Evolutionary conservation across 2,113 vertebrate genomes (phyloP).

Genomic region (Siniperca chuatsi): DNA sequence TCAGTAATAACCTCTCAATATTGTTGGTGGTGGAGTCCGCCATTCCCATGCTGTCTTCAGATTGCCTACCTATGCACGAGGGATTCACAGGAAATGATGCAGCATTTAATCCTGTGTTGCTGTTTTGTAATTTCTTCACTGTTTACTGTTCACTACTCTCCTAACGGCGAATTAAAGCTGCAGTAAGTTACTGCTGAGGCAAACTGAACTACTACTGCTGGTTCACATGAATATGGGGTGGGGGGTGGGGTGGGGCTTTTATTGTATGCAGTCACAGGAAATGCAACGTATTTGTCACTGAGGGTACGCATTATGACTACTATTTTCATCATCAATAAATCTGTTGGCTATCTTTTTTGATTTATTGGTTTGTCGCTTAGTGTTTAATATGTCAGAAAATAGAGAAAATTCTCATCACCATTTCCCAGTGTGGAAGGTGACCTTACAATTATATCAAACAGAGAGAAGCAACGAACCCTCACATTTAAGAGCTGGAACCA

Average conservation of each 20-base stretch:
- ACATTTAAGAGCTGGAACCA: no score
- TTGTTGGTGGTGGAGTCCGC: not conserved
- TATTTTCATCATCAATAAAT: not conserved
- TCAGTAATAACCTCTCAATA: not conserved
- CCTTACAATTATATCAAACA: not conserved
- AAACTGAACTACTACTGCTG: not conserved
- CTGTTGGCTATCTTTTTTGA: not conserved
- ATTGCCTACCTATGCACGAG: not conserved
- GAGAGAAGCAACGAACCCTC: not conserved
- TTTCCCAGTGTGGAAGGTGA: no score
- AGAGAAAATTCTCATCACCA: no score
- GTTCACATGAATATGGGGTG: not conserved
- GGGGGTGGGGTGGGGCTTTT: not conserved
- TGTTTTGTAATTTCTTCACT: not conserved
- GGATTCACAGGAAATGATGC: not conserved
- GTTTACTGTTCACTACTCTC: not conserved
- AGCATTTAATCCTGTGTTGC: not conserved
- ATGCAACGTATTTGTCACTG: not conserved
- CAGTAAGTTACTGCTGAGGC: not conserved
- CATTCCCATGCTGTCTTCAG: not conserved
- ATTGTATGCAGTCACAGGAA: not conserved
- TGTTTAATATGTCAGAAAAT: no score
- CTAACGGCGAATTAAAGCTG: not conserved
- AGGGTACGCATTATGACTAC: not conserved
- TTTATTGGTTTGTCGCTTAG: no score